A percentile compares a stretch with the other conserved stretches of the same genome.
These are phyloP conservation scores for Nemopilema nomurai DNA, from an alignment of 30 jellyfish, hydroid and myxozoan species.

Conservation along the genomic window DNA sequence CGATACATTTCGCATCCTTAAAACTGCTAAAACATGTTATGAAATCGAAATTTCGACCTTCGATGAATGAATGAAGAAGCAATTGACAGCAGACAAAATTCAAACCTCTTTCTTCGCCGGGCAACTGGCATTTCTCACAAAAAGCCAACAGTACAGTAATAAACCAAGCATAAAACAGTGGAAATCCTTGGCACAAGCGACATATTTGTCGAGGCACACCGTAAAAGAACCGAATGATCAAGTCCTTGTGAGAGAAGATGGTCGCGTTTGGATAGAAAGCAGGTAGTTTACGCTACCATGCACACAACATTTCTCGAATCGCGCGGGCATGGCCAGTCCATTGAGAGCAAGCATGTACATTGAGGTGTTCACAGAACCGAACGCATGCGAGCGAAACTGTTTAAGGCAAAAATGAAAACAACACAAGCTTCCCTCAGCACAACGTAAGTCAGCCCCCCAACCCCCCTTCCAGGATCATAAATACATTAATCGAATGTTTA, in stretches of 20 bases:
- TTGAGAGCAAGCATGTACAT: background rate
- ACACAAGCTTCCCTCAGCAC: background rate
- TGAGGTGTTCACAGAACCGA: background rate
- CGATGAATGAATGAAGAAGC: background rate
- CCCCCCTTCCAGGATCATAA: no score
- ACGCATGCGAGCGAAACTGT: background rate
- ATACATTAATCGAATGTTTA: no score
- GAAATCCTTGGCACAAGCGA: background rate
- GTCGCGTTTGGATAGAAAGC: background rate
- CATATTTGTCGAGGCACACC: background rate
- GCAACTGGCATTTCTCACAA: background rate
- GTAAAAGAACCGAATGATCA: background rate
- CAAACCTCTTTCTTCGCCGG: background rate
- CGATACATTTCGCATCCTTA: no score
- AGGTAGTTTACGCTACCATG: background rate
- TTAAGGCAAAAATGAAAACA: background rate
- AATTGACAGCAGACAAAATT: background rate
- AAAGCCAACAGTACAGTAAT: background rate
- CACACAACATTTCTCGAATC: background rate
- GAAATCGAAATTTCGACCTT: no score
- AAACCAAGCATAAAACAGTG: background rate
- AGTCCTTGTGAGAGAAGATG: background rate
- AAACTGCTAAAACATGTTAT: no score
- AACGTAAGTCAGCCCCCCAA: no score
- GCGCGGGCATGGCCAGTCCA: background rate